A percentile compares a stretch with the other conserved stretches of the same genome.
These are phyloP conservation scores for Euzetes globulus DNA, from an alignment of 2,888 invertebrate genomes.

Conservation along the genomic window DNA sequence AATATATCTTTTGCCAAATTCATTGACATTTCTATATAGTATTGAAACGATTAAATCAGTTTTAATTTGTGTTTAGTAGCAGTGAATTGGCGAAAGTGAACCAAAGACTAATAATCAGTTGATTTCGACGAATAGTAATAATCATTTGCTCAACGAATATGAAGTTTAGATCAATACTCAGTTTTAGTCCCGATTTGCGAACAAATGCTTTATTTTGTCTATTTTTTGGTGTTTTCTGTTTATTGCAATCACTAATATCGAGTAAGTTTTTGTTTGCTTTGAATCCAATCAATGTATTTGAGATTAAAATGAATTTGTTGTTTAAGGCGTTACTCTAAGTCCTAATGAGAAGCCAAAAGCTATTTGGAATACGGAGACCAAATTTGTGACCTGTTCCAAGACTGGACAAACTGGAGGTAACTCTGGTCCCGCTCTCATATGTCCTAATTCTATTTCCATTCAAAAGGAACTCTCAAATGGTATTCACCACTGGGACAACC, in stretches of 20 bases:
- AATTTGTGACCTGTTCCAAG: not conserved
- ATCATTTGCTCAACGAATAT: not conserved
- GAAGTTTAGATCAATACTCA: constrained; percentile 5
- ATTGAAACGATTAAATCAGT: no score
- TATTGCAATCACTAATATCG: not conserved
- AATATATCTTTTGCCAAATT: no score
- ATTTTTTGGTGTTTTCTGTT: not conserved
- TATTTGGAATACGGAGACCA: not conserved
- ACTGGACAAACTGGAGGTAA: not conserved
- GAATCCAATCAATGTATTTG: not conserved
- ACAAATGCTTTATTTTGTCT: not conserved
- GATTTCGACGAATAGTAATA: no score
- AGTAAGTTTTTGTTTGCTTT: not conserved
- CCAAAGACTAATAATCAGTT: no score
- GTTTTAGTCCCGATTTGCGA: not conserved
- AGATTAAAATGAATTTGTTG: not conserved
- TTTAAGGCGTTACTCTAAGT: not conserved
- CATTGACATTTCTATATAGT: no score
- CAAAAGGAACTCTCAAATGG: not conserved
- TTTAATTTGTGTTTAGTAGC: no score
- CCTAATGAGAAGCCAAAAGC: not conserved
- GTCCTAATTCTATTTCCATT: not conserved
- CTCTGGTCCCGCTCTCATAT: not conserved
- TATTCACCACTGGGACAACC: not conserved
- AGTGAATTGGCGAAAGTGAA: no score